phyloP scores from a whole-genome alignment of 2,113 vertebrate genomes.

The Gallinago media region DNA sequence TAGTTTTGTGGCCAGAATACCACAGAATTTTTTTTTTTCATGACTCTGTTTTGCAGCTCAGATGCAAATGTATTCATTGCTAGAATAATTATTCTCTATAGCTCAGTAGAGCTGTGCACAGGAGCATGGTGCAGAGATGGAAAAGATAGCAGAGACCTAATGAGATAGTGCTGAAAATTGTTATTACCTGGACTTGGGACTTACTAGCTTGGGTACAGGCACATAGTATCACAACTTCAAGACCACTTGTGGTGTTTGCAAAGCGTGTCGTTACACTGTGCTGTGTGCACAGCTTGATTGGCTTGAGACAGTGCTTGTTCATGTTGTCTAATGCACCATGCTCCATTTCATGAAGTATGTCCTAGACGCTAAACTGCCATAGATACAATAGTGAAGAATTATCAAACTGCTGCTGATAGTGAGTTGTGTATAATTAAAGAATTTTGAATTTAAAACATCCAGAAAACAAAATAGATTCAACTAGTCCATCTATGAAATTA shows the following conservation, averaged over 20 bases:
- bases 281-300: not conserved
- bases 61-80: not conserved
- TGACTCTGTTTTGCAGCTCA: not conserved
- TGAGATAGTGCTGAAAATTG: not conserved
- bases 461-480: not conserved
- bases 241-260: not conserved
- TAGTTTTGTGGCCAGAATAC: not conserved
- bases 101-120: not conserved
- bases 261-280: not conserved
- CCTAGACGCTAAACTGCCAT: not conserved
- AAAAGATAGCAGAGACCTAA: not conserved
- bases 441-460: not conserved
- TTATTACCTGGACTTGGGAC: not conserved
- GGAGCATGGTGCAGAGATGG: conserved; percentile 6
- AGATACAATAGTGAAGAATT: not conserved
- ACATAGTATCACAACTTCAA: not conserved
- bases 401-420: not conserved
- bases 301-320: not conserved
- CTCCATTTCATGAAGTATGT: not conserved
- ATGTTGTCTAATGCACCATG: not conserved
- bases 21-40: not conserved
- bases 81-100: not conserved
- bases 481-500: not conserved
- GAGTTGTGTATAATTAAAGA: not conserved
- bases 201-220: not conserved